Base-by-base conservation (phyloP, 2,888 invertebrate genomes). In the Synergus japonicus region DNA sequence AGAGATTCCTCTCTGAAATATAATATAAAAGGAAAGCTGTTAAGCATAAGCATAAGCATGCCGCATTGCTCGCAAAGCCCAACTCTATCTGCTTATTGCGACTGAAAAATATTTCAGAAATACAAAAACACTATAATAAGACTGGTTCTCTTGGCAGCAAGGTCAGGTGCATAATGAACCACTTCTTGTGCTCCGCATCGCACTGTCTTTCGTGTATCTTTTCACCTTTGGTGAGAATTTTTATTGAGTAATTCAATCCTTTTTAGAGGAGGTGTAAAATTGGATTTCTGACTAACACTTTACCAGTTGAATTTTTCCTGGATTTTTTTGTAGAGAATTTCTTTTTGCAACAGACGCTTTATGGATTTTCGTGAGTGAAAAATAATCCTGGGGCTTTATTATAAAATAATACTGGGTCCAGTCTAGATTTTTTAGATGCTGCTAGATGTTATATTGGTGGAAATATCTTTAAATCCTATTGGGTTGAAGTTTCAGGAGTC, bases 41-140 rank as follows among this genome's bases (percentile, higher is more conserved):
- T 63, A 76, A 76, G 44, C 37, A 76, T 65, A 65, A 65, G 37
- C 37, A 29, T 37, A 65, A 29, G 29, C 12, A 46, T 66, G 44
- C 73, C 10, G 73, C 73, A 18, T 41, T 73, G 15, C 37, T 54
- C 15, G 49, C 54, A 54, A 49, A 73, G 54, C 37, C 41, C 54
- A 73, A 54, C 54, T 54, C 73, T 73, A 73, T 73, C 54, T 73
- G 9, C 73, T 73, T 73, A 73, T 69, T 54, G 49, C 37, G 37
- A 10, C 49, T 54, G 65, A 18, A 46, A 79, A 79, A 76, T 76
- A 67, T 76, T 77, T 64, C 7, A 67, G 60, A 79, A 67, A 43
- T 44, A 79, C 44, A 44, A 54, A 77, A 79, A 76, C 41, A 76
- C 76, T 69, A 79, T 79, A 79, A 79, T 67, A 77, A 79, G 49